Conservation (phyloP, 1,140 invertebrate genomes). For the Lepidurus arcticus region DNA sequence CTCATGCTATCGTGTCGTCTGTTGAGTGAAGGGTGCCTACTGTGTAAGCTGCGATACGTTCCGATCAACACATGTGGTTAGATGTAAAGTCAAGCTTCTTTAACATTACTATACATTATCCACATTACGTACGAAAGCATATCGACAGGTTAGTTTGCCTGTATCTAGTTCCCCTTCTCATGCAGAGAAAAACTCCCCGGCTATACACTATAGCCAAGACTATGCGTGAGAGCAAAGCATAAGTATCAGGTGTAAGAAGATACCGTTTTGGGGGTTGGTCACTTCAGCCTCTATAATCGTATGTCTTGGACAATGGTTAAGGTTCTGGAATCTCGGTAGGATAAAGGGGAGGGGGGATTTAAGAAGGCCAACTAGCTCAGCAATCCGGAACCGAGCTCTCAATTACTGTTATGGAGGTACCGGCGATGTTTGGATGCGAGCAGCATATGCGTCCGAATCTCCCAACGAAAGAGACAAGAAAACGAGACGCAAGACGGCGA, state of each 20-base stretch:
- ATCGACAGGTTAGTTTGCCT: too few relatives aligned
- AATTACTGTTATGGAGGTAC: constrained; percentile 3
- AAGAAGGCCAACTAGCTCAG: not conserved
- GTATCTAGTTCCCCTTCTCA: too few relatives aligned
- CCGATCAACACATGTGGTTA: not conserved
- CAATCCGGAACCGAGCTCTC: constrained; percentile 17
- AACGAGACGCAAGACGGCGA: not conserved
- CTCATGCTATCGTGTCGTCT: not conserved
- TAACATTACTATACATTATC: too few relatives aligned
- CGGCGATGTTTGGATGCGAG: constrained; percentile 4
- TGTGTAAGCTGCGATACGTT: not conserved
- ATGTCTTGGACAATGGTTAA: not conserved
- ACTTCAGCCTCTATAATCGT: not conserved
- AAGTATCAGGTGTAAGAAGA: not conserved
- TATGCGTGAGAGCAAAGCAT: not conserved
- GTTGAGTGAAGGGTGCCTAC: not conserved
- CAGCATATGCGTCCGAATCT: constrained; percentile 10
- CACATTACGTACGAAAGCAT: too few relatives aligned
- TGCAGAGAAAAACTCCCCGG: not conserved
- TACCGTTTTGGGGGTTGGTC: not conserved
- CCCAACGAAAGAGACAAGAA: constrained; percentile 6
- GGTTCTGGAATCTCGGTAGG: not conserved
- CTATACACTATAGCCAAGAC: not conserved
- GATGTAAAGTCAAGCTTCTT: too few relatives aligned
- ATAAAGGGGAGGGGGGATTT: not conserved